Percentiles rank a stretch among this genome's conserved stretches.
These are phyloP conservation scores for Oryzias celebensis DNA, from an alignment of 2,113 vertebrate genomes.

Conservation along the genomic window DNA sequence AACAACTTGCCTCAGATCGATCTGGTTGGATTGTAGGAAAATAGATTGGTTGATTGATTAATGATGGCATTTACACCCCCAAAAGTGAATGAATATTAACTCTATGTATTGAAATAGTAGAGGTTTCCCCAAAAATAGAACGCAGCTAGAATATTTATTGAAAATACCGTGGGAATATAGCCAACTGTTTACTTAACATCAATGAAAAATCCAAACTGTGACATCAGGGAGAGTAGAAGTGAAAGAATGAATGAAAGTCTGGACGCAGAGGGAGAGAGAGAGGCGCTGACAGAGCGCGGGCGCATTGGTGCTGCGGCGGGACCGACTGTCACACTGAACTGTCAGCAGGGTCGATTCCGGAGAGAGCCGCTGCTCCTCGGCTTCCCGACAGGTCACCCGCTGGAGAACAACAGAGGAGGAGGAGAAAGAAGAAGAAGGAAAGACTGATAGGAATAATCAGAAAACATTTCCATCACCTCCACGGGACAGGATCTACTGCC, in stretches of 20 bases:
- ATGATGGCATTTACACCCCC: no score
- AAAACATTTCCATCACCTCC: slow-evolving; percentile 31
- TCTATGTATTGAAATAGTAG: no score
- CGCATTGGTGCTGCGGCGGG: slow-evolving; percentile 62
- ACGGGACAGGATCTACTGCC: slow-evolving; percentile 49
- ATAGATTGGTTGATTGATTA: no score
- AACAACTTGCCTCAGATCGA: no score
- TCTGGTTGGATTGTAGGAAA: no score
- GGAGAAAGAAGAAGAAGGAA: background rate
- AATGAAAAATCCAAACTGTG: no score
- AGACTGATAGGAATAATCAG: background rate
- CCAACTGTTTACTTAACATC: no score
- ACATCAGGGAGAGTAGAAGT: background rate
- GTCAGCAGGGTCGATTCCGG: slow-evolving; percentile 51
- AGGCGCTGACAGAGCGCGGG: slow-evolving; percentile 11
- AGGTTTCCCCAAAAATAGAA: no score
- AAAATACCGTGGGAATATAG: no score
- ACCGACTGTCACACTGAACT: slow-evolving; percentile 59
- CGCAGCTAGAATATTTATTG: no score
- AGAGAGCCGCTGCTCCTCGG: slow-evolving; percentile 41
- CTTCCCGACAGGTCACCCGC: slow-evolving; percentile 9
- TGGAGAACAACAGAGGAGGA: background rate
- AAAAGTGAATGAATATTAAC: no score
- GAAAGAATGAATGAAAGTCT: slow-evolving; percentile 8
- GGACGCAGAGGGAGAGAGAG: slow-evolving; percentile 25